These are phyloP conservation scores for Piscicola geometra DNA, from an alignment of 2,888 invertebrate species.

Conservation along the genomic window DNA sequence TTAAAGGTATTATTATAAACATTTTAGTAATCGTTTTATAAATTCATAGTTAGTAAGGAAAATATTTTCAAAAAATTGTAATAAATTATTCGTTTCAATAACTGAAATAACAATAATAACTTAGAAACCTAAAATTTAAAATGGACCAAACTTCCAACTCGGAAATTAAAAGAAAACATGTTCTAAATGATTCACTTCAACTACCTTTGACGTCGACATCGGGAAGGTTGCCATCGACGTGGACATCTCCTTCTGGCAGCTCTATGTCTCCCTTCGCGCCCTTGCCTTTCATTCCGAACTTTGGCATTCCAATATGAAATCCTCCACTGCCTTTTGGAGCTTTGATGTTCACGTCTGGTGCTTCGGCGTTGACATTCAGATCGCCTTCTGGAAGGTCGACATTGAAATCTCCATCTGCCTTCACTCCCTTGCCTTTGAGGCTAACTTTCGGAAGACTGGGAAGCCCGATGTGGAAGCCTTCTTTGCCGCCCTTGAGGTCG, in stretches of 20 bases:
- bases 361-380: constrained; percentile 11
- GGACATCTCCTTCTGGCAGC: constrained; percentile 14
- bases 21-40: not conserved
- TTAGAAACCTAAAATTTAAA: too few species aligned
- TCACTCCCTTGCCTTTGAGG: constrained; percentile 11
- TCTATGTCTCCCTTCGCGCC: constrained; percentile 21
- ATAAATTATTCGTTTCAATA: too few species aligned
- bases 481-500: constrained; percentile 17
- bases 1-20: too few species aligned
- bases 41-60: not conserved
- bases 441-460: constrained; percentile 9
- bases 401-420: constrained; percentile 1
- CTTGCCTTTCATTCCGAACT: constrained; percentile 25
- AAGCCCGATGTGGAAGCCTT: constrained; percentile 12
- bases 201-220: constrained; percentile 22
- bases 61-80: too few species aligned
- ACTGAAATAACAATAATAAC: too few species aligned
- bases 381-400: constrained; percentile 12
- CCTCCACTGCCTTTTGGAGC: constrained; percentile 25
- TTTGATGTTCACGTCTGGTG: not conserved
- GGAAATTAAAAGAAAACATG: too few species aligned
- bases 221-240: constrained; percentile 25
- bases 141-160: too few species aligned
- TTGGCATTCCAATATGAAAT: constrained; percentile 19
- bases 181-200: not conserved